Conservation (phyloP, 2,113 vertebrate genomes). For the Leucoraja erinaceus region DNA sequence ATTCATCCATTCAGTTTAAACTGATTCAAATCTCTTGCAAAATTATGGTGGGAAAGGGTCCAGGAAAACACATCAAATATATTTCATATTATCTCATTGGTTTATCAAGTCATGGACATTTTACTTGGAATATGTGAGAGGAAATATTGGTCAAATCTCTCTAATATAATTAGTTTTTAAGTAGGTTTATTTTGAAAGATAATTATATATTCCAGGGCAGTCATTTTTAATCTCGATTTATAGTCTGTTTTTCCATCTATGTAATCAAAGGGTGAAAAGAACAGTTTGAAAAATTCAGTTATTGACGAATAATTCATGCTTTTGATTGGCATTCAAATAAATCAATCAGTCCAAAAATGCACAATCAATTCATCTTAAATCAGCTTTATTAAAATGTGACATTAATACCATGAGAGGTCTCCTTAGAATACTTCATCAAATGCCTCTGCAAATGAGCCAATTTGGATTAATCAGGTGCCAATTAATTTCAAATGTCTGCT, state of each 20-base stretch:
- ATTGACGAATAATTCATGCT: not conserved
- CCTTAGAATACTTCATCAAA: not conserved
- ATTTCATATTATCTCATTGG: not conserved
- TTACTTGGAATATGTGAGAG: not conserved
- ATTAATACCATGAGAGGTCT: not conserved
- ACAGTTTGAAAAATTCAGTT: not conserved
- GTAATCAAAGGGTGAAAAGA: not conserved
- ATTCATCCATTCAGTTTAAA: not conserved
- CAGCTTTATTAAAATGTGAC: conserved; percentile 21
- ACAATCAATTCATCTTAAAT: conserved; percentile 15
- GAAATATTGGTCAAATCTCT: not conserved
- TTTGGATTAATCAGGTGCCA: not conserved
- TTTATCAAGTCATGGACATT: not conserved
- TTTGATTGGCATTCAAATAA: not conserved
- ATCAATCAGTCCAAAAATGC: conserved; percentile 10
- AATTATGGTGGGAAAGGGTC: not conserved
- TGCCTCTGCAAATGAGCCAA: not conserved
- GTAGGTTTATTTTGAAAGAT: not conserved
- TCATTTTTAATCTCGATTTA: not conserved
- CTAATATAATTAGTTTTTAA: not conserved
- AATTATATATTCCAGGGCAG: not conserved
- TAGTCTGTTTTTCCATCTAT: not conserved
- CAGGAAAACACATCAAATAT: not conserved
- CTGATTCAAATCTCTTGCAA: not conserved
- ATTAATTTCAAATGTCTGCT: not conserved